phyloP scores from a whole-genome alignment of 2,888 invertebrate species.

The Scaeva pyrastri region DNA sequence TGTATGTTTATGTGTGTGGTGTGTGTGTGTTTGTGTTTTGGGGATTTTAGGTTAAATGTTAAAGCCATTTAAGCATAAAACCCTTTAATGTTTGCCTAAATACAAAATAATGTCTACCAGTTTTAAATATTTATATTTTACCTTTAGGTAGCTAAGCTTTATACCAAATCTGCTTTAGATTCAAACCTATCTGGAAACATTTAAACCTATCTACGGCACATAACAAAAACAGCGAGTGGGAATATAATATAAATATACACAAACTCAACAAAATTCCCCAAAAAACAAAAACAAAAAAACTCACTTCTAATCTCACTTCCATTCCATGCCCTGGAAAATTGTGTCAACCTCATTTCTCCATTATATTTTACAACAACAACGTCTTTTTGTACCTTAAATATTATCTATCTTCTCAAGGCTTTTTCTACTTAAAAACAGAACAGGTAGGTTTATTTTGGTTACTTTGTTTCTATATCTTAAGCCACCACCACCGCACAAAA shows the following conservation, averaged over 20 bases:
- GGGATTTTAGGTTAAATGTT: conserved; percentile 18
- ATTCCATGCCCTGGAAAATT: conserved; percentile 37
- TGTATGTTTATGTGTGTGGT: neutral
- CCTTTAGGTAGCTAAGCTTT: neutral
- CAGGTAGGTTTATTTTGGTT: conserved; percentile 3
- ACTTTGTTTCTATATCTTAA: neutral
- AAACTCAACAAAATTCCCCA: conserved; percentile 3
- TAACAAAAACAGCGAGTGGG: neutral
- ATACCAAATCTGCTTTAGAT: conserved; percentile 8
- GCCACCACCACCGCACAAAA: neutral
- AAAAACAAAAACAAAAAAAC: neutral
- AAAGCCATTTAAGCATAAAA: conserved; percentile 26
- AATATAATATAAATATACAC: neutral
- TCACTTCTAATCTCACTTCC: conserved; percentile 21
- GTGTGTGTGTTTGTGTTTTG: neutral
- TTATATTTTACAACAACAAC: conserved; percentile 14
- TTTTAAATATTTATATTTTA: conserved; percentile 26
- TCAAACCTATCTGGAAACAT: neutral
- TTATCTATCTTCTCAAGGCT: conserved; percentile 26
- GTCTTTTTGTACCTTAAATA: conserved; percentile 1
- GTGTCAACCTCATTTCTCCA: conserved; percentile 51
- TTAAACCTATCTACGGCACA: neutral
- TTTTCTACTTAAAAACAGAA: conserved; percentile 5
- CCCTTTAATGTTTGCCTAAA: conserved; percentile 26
- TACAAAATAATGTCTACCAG: conserved; percentile 11